phyloP scores from a whole-genome alignment of 2,888 invertebrate genomes.

The Agonum fuliginosum region DNA sequence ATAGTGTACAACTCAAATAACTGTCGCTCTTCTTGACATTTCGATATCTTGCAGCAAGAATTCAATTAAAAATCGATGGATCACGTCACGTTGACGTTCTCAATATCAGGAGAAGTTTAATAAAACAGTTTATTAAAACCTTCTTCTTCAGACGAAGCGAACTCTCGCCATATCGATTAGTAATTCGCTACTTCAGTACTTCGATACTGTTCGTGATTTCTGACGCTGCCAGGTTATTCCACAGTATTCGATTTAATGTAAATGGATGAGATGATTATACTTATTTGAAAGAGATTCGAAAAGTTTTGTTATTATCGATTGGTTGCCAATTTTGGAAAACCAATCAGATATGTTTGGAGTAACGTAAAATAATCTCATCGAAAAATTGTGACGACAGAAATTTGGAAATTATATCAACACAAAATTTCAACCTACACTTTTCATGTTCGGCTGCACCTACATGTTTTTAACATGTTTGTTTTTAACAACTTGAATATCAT shows the following conservation, averaged over 20 bases:
- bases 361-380: too few relatives aligned
- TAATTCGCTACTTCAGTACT: neutral
- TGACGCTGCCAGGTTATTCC: neutral
- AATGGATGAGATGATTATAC: neutral
- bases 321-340: too few relatives aligned
- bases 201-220: slow-evolving; percentile 11
- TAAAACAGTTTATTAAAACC: slow-evolving; percentile 54
- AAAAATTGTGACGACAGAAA: too few relatives aligned
- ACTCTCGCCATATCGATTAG: neutral
- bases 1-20: too few relatives aligned
- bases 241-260: slow-evolving; percentile 3
- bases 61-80: slow-evolving; percentile 54
- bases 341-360: too few relatives aligned
- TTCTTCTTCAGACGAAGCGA: slow-evolving; percentile 1
- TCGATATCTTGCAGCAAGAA: too few relatives aligned
- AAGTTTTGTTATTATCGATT: neutral
- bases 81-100: slow-evolving; percentile 52
- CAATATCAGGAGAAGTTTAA: slow-evolving; percentile 51
- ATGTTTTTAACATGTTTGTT: too few relatives aligned
- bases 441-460: too few relatives aligned
- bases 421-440: too few relatives aligned
- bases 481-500: too few relatives aligned
- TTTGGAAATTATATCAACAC: too few relatives aligned
- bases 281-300: neutral
- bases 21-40: too few relatives aligned